phyloP scores from a whole-genome alignment of 2,113 vertebrate species.

The Xiphophorus maculatus region DNA sequence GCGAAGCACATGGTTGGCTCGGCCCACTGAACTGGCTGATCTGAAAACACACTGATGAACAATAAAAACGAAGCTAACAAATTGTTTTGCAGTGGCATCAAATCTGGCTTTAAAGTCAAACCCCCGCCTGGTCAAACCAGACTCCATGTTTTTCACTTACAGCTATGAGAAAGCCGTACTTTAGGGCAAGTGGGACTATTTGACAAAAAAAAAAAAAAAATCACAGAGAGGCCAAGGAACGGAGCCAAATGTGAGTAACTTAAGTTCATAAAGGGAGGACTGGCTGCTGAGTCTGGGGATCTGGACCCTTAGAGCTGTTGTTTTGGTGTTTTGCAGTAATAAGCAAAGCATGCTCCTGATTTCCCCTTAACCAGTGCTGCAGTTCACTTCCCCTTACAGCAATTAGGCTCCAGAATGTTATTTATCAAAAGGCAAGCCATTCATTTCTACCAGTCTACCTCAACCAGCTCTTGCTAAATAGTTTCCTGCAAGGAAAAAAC shows the following conservation, averaged over 20 bases:
- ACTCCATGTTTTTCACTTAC: slow-evolving; percentile 7
- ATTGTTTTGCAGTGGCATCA: slow-evolving; percentile 28
- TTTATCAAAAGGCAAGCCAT: slow-evolving; percentile 74
- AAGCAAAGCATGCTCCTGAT: slow-evolving; percentile 55
- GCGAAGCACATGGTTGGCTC: slow-evolving; percentile 55
- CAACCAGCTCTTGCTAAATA: slow-evolving; percentile 60
- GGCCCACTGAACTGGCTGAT: slow-evolving; percentile 28
- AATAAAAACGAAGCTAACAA: slow-evolving; percentile 50
- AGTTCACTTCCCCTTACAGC: slow-evolving; percentile 71
- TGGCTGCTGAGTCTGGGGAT: slow-evolving; percentile 29
- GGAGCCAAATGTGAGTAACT: slow-evolving; percentile 36
- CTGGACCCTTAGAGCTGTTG: slow-evolving; percentile 54
- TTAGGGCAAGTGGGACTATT: slow-evolving; percentile 15
- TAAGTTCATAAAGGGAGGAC: slow-evolving; percentile 2
- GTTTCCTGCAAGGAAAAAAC: slow-evolving; percentile 72
- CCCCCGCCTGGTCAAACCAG: background rate
- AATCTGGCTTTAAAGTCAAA: slow-evolving; percentile 17
- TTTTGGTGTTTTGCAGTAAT: slow-evolving; percentile 62
- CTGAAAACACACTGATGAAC: slow-evolving; percentile 44
- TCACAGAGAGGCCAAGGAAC: slow-evolving; percentile 14
- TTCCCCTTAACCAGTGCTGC: slow-evolving; percentile 57
- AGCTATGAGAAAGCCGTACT: background rate
- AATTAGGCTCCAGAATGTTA: slow-evolving; percentile 75
- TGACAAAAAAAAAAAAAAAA: background rate
- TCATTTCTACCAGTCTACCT: slow-evolving; percentile 56